phyloP scores from a whole-genome alignment of 1,140 invertebrate species.

The Bombus sibiricus region DNA sequence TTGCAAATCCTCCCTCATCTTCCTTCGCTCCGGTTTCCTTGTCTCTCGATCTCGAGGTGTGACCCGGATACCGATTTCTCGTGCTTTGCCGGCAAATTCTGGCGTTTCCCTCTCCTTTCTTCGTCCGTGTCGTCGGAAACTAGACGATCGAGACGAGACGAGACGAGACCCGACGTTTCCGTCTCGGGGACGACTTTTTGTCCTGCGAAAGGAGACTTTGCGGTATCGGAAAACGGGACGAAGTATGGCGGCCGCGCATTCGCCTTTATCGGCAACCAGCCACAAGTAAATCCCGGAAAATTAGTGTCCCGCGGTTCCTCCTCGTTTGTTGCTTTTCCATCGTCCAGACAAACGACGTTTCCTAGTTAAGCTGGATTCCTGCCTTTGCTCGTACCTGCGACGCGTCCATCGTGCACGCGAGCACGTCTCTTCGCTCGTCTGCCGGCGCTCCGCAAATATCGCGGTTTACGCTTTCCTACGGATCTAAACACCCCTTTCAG shows the following conservation, averaged over 20 bases:
- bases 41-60: slow-evolving; percentile 16
- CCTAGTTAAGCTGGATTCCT: neutral
- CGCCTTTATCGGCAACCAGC: slow-evolving; percentile 51
- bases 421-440: neutral
- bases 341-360: slow-evolving; percentile 11
- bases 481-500: neutral
- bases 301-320: slow-evolving; percentile 53
- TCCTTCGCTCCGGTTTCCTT: neutral
- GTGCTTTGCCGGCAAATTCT: slow-evolving; percentile 23
- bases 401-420: neutral
- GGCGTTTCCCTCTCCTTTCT: too few relatives aligned
- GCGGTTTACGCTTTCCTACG: too few relatives aligned
- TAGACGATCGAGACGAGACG: slow-evolving; percentile 36
- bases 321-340: slow-evolving; percentile 42
- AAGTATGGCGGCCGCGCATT: neutral
- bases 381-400: too few relatives aligned
- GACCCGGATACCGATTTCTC: slow-evolving; percentile 52
- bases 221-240: slow-evolving; percentile 41
- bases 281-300: slow-evolving; percentile 61
- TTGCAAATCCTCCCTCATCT: slow-evolving; percentile 11
- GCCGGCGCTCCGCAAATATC: too few relatives aligned
- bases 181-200: slow-evolving; percentile 38
- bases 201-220: slow-evolving; percentile 4
- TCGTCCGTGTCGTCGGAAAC: neutral
- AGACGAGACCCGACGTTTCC: too few relatives aligned